These are phyloP conservation scores for Stramonita haemastoma DNA, from an alignment of 2,888 invertebrate species.

Conservation along the genomic window DNA sequence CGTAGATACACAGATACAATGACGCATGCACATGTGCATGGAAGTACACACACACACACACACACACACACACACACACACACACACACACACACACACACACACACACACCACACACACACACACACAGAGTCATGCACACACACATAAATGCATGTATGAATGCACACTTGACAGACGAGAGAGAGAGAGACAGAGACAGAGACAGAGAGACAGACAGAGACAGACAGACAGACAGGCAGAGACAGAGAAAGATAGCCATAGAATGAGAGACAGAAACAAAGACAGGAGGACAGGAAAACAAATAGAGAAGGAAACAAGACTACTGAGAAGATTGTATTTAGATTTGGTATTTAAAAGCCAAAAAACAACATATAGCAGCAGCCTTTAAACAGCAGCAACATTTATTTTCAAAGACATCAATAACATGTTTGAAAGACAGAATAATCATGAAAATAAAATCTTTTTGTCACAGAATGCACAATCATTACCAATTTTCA, in stretches of 20 bases:
- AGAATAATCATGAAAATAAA: too few species aligned
- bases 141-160: not conserved
- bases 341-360: too few species aligned
- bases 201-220: too few species aligned
- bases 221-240: too few species aligned
- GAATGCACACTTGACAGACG: not conserved
- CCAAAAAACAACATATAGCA: too few species aligned
- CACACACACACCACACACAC: not conserved
- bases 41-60: not conserved
- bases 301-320: not conserved
- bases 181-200: not conserved
- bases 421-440: too few species aligned
- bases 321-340: too few species aligned
- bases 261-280: not conserved
- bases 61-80: not conserved
- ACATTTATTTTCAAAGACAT: too few species aligned
- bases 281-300: not conserved
- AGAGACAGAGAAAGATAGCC: not conserved
- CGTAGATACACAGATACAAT: not conserved
- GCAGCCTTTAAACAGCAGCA: too few species aligned
- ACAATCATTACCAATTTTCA: too few species aligned
- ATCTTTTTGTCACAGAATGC: too few species aligned
- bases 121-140: not conserved
- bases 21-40: not conserved
- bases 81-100: not conserved